These are phyloP conservation scores for Alligator mississippiensis DNA, from an alignment of 2,113 vertebrate species.

Conservation along the genomic window DNA sequence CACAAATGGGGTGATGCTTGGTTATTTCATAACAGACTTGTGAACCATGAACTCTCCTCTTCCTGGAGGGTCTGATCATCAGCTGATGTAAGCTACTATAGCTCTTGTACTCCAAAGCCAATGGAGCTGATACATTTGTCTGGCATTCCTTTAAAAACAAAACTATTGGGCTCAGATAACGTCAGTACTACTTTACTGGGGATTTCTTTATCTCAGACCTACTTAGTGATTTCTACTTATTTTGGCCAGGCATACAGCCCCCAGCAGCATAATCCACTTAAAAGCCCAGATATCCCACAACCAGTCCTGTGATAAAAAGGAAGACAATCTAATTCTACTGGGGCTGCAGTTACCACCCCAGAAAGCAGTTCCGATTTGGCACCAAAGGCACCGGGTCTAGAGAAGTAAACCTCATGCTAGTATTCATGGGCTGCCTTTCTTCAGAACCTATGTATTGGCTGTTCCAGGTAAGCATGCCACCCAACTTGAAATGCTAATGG, in stretches of 20 bases:
- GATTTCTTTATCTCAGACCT: background rate
- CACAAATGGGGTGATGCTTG: background rate
- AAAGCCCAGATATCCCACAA: background rate
- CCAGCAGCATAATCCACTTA: conserved; percentile 1
- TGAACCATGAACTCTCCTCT: background rate
- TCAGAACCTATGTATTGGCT: rapidly evolving
- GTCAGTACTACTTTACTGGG: background rate
- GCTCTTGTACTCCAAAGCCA: background rate
- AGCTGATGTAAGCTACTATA: background rate
- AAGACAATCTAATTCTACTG: background rate
- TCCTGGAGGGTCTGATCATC: background rate
- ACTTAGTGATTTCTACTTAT: background rate
- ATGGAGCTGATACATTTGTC: background rate
- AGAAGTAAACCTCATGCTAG: background rate
- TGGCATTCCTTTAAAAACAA: background rate
- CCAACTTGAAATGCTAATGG: background rate
- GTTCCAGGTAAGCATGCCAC: background rate
- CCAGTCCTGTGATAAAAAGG: background rate
- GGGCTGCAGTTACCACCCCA: background rate
- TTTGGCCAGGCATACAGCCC: background rate
- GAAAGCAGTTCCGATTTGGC: background rate
- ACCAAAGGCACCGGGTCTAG: background rate
- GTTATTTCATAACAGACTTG: background rate
- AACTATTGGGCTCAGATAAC: background rate
- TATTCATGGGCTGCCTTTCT: background rate